These are phyloP conservation scores for Frieseomelitta varia DNA, from an alignment of 1,140 invertebrate genomes.

Conservation along the genomic window DNA sequence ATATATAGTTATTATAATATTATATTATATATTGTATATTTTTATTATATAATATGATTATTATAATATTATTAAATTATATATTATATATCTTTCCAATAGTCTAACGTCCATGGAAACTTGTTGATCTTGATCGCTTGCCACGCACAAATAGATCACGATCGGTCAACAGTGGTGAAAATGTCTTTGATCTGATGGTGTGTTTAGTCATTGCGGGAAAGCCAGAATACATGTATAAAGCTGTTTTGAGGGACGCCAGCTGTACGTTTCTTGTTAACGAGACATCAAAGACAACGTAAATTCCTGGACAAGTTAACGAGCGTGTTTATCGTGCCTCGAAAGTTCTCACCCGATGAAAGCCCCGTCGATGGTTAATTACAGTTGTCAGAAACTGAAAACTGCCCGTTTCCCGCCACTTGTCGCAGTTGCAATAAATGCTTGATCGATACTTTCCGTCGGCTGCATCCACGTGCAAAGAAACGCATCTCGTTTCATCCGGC, in stretches of 20 bases:
- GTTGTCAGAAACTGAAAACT: conserved; percentile 5
- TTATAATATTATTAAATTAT: too few species aligned
- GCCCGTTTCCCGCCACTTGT: not conserved
- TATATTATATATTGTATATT: too few species aligned
- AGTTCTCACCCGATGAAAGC: conserved; percentile 24
- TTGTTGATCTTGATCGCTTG: too few species aligned
- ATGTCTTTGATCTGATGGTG: not conserved
- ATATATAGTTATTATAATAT: too few species aligned
- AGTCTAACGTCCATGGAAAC: too few species aligned
- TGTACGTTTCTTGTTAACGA: conserved; percentile 35
- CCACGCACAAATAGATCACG: not conserved
- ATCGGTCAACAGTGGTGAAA: not conserved
- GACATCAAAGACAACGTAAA: conserved; percentile 15
- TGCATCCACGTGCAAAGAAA: not conserved
- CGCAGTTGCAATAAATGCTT: not conserved
- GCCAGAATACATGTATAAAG: not conserved
- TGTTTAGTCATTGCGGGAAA: not conserved
- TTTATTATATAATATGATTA: too few species aligned
- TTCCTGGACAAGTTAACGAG: conserved; percentile 35
- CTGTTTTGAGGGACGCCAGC: not conserved
- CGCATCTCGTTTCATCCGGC: not conserved
- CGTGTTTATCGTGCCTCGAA: conserved; percentile 13
- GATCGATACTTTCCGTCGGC: not conserved
- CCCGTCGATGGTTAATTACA: conserved; percentile 38
- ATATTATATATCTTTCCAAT: too few species aligned